These are phyloP conservation scores for Magallana ariakensis DNA, from an alignment of 1,140 invertebrate genomes.

Conservation along the genomic window DNA sequence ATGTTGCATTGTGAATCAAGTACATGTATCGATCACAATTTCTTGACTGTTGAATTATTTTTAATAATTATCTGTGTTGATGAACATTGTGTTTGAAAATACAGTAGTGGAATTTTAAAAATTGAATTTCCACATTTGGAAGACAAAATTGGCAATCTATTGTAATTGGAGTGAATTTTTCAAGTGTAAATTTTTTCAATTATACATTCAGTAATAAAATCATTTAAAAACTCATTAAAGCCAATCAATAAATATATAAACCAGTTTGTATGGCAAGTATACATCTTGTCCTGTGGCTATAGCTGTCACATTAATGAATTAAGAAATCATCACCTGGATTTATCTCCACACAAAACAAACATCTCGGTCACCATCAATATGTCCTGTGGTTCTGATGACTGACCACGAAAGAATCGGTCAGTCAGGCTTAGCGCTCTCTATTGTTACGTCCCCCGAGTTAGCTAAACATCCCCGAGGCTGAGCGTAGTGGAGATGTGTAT, in stretches of 20 bases:
- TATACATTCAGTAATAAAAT: too few relatives aligned
- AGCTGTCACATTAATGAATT: neutral
- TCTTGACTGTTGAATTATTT: too few relatives aligned
- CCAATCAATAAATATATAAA: neutral
- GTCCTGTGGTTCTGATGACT: constrained; percentile 7
- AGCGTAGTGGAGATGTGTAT: neutral
- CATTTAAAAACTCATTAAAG: too few relatives aligned
- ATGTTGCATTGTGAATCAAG: too few relatives aligned
- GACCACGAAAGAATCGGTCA: neutral
- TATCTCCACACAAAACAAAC: neutral
- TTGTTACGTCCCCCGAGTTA: neutral
- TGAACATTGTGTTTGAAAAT: too few relatives aligned
- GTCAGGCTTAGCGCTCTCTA: neutral
- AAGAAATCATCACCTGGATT: neutral
- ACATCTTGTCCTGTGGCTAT: neutral
- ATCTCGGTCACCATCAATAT: neutral
- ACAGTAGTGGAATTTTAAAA: too few relatives aligned
- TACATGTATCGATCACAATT: too few relatives aligned
- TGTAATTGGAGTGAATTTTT: too few relatives aligned
- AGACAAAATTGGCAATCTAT: too few relatives aligned
- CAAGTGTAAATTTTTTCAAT: too few relatives aligned
- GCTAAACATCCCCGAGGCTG: neutral
- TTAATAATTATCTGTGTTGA: too few relatives aligned
- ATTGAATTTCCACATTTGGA: too few relatives aligned
- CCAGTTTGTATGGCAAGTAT: neutral